Conservation (phyloP, 2,113 vertebrate genomes). For the Calidris pugnax region DNA sequence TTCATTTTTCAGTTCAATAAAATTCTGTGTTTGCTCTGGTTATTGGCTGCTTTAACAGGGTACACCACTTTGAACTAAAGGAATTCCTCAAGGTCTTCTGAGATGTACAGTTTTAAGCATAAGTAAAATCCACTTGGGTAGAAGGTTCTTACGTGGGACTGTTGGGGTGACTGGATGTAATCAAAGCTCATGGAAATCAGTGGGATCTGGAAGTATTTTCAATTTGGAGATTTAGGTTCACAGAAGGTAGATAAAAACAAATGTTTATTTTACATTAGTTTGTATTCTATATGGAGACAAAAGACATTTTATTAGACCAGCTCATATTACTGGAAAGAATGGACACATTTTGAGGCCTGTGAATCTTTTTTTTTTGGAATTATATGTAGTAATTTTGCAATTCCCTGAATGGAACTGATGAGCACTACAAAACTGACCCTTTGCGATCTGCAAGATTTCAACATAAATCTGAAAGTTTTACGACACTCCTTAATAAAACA, state of each 20-base stretch:
- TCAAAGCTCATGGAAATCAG: background rate
- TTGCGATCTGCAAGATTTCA: background rate
- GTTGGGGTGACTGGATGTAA: background rate
- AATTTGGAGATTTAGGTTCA: background rate
- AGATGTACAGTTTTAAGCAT: background rate
- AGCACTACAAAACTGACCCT: background rate
- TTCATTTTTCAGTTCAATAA: background rate
- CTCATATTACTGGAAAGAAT: background rate
- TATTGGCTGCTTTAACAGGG: background rate
- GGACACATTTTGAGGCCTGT: background rate
- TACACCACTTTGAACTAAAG: background rate
- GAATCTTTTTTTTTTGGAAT: background rate
- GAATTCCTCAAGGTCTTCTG: background rate
- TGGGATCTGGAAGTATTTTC: background rate
- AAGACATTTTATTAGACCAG: background rate
- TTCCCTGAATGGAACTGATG: background rate
- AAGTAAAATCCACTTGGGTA: background rate
- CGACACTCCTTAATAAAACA: background rate
- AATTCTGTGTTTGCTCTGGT: background rate
- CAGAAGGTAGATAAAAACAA: background rate
- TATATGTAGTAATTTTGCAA: background rate
- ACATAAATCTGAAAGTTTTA: background rate
- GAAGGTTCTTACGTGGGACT: background rate
- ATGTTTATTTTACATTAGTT: background rate
- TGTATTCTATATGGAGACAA: background rate